Percentiles rank a stretch among this genome's conserved stretches.
Conservation (phyloP, 2,113 vertebrate genomes). For the Heterotis niloticus region DNA sequence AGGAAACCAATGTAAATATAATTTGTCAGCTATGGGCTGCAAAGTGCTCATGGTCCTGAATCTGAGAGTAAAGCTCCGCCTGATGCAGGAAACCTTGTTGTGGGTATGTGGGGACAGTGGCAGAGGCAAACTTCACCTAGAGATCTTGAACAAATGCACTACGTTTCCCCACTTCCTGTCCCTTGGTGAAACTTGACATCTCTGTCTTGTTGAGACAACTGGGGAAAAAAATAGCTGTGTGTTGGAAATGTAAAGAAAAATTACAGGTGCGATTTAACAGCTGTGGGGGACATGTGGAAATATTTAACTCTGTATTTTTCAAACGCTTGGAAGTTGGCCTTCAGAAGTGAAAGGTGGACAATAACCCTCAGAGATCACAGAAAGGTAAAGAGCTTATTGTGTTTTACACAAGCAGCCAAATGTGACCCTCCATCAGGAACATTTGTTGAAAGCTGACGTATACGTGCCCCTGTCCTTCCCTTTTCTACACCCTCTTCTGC, state of each 20-base stretch:
- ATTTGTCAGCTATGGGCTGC: slow-evolving; percentile 30
- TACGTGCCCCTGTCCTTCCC: not conserved
- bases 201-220: not conserved
- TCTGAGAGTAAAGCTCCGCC: slow-evolving; percentile 41
- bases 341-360: slow-evolving; percentile 27
- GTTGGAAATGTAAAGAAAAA: slow-evolving; percentile 28
- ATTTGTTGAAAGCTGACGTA: slow-evolving; percentile 8
- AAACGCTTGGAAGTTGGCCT: slow-evolving; percentile 36
- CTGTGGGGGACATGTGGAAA: slow-evolving; percentile 42
- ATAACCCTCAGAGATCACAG: slow-evolving; percentile 17
- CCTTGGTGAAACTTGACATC: slow-evolving; percentile 3
- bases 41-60: slow-evolving; percentile 46
- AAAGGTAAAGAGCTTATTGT: slow-evolving; percentile 17
- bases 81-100: not conserved
- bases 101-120: not conserved
- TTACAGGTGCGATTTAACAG: slow-evolving; percentile 41
- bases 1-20: not conserved
- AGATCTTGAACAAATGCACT: not conserved
- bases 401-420: not conserved
- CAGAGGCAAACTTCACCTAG: not conserved
- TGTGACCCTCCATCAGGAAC: slow-evolving; percentile 10
- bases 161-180: not conserved
- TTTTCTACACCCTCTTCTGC: not conserved
- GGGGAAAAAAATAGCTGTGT: slow-evolving; percentile 14
- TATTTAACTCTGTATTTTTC: slow-evolving; percentile 43